Percentiles rank a stretch among this genome's conserved stretches.
phyloP scores from a whole-genome alignment of 2,113 vertebrate genomes.

The Copsychus sechellarum region DNA sequence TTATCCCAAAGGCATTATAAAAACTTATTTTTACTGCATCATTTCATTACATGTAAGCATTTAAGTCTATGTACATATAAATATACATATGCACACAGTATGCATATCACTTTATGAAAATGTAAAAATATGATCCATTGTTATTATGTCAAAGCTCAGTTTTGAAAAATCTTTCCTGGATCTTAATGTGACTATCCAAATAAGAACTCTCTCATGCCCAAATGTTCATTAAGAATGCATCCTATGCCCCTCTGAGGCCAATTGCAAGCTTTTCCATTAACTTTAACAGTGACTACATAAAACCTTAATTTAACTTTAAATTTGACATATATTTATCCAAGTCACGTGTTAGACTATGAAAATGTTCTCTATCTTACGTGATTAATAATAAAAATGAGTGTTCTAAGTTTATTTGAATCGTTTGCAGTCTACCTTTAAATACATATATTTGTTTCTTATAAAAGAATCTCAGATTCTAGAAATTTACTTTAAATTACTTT shows the following conservation, averaged over 20 bases:
- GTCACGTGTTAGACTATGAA: background rate
- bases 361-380: background rate
- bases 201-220: background rate
- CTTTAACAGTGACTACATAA: background rate
- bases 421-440: background rate
- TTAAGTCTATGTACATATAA: background rate
- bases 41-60: background rate
- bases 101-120: background rate
- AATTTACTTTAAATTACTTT: background rate
- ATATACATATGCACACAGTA: fast-evolving
- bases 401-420: background rate
- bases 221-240: background rate
- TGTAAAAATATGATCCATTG: background rate
- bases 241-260: background rate
- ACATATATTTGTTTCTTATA: background rate
- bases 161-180: background rate
- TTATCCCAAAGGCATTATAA: background rate
- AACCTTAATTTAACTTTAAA: background rate
- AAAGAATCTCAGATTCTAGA: background rate
- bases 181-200: background rate
- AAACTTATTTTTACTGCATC: background rate
- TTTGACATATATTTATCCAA: background rate
- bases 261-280: background rate
- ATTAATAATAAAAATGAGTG: background rate
- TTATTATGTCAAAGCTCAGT: background rate